Conservation (phyloP, 2,797 vertebrate species). For the Acanthopagrus latus region DNA sequence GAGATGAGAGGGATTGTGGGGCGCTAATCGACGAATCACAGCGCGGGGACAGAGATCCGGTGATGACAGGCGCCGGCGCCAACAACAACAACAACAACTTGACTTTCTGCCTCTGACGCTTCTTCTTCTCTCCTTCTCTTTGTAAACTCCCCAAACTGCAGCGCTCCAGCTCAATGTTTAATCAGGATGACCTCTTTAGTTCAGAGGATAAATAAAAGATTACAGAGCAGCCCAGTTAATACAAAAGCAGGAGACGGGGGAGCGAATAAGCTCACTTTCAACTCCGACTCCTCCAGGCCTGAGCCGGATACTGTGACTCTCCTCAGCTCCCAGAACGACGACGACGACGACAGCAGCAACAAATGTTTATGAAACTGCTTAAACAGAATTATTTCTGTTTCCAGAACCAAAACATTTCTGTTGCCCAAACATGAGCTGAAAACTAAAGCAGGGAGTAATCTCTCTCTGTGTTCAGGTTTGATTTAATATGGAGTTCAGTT, state of each 20-base stretch:
- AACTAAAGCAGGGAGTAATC: too few relatives aligned
- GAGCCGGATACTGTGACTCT: not conserved
- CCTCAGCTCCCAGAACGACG: not conserved
- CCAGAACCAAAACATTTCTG: too few relatives aligned
- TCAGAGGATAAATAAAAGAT: slow-evolving; percentile 69
- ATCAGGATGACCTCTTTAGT: slow-evolving; percentile 62
- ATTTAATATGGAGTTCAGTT: not conserved
- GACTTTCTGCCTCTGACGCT: slow-evolving; percentile 16
- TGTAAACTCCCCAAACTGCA: slow-evolving; percentile 29
- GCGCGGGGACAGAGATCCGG: slow-evolving; percentile 51
- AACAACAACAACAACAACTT: slow-evolving; percentile 3
- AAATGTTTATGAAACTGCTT: not conserved
- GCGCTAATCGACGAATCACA: slow-evolving; percentile 58
- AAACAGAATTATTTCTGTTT: too few relatives aligned
- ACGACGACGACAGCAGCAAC: not conserved
- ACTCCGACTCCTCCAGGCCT: not conserved
- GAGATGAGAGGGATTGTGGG: slow-evolving; percentile 9
- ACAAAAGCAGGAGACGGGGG: slow-evolving; percentile 23
- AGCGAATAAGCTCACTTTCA: slow-evolving; percentile 11
- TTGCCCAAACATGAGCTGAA: too few relatives aligned
- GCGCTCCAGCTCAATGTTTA: slow-evolving; percentile 54
- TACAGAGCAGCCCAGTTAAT: slow-evolving; percentile 55
- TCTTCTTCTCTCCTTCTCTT: not conserved
- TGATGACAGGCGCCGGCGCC: not conserved
- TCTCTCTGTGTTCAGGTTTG: not conserved